Evolutionary conservation across 2,113 vertebrate species (phyloP), one percentile per base, ranked within the genome.

Genomic region (Stomatorhinus ivindoensis): DNA sequence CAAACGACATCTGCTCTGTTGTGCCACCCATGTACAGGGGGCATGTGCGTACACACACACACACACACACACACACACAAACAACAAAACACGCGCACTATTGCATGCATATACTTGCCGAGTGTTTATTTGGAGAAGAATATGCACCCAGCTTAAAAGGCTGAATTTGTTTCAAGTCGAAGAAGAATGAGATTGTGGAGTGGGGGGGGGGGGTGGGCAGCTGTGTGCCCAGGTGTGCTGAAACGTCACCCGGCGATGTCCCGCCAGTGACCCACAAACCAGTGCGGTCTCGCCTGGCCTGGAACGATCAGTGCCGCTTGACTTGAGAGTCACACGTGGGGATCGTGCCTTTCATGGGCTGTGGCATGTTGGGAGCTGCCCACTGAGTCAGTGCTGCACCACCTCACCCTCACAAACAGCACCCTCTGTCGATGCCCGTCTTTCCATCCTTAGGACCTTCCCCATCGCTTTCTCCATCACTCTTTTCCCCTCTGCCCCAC

Each of bases 51-150:
- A 55, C 2, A 83, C 50, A 86, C 24, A 35, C 51, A 53, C 58
- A 86, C 85, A 87, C 39, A 91, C 85, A 50, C 11, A 50, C 48
- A 50, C 48, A 50, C 48, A 50, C 13, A 50, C 46, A 47, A 8
- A 46, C 2, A 47, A 46, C 6, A 31, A 27, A 53, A 21, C 27
- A 31, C 46, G 7, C 13, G 50, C 24, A 35, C 73, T 19, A 15
- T 17, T 19, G 73, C 73, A 53, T 53, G 50, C 50, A 55, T 31
- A 42, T 39, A 39, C 85, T 35, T 87, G 85, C 15, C 27, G 91
- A 91, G 92, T 91, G 92, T 93, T 91, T 48, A 88, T 89, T 90
- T 61, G 92, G 87, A 89, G 89, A 91, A 92, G 92, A 93, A 94
- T 93, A 87, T 48, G 48, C 50, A 86, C n/a, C 47, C 15, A 53